A percentile compares a stretch with the other conserved stretches of the same genome.
Conservation (phyloP, 1,140 invertebrate species). For the Chrysoperla carnea region DNA sequence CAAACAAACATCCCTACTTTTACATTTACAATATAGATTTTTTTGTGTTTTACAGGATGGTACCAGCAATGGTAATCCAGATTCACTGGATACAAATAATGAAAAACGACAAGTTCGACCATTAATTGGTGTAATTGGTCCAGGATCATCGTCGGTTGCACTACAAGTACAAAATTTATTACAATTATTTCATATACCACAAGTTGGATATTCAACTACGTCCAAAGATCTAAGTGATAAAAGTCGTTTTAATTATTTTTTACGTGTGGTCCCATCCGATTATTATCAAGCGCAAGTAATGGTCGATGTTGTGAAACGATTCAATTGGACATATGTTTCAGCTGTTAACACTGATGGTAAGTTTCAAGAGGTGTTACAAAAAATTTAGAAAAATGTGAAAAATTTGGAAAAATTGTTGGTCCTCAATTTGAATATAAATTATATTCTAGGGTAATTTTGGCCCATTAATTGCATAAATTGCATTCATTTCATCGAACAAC, state of each 20-base stretch:
- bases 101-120: constrained; percentile 14
- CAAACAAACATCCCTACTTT: too few species aligned
- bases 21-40: too few species aligned
- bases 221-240: constrained; percentile 62
- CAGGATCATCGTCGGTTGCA: constrained; percentile 45
- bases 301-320: constrained; percentile 46
- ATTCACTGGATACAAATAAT: background rate
- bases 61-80: background rate
- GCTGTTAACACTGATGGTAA: constrained; percentile 67
- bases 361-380: constrained; percentile 8
- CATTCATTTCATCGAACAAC: too few species aligned
- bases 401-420: too few species aligned
- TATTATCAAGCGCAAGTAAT: constrained; percentile 63
- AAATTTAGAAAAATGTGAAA: background rate
- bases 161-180: constrained; percentile 68
- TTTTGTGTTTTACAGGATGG: background rate
- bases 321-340: constrained; percentile 74
- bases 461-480: too few species aligned
- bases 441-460: too few species aligned
- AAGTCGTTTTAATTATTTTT: constrained; percentile 57
- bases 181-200: constrained; percentile 43
- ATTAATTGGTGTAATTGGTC: constrained; percentile 50
- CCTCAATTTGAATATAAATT: too few species aligned
- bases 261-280: constrained; percentile 69
- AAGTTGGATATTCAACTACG: constrained; percentile 62